Base-by-base conservation (phyloP, 2,113 vertebrate genomes). In the Pteropus alecto region DNA sequence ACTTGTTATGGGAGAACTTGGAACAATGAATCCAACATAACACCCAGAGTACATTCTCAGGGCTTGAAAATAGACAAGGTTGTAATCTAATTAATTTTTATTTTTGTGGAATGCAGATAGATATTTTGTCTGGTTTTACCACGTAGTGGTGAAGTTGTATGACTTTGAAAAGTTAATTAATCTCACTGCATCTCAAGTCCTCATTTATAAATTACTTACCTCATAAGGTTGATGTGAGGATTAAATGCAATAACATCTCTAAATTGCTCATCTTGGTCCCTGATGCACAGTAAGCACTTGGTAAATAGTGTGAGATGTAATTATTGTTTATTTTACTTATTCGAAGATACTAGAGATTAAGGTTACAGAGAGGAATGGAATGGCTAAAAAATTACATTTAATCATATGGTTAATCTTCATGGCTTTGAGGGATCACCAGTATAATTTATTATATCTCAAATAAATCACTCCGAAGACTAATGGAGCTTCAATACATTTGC, bases 141-240 rank as follows among this genome's bases (percentile, higher is more conserved):
- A 58, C 38, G 1, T 18, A 26, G 18, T 43, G 2, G 41, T 95
- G 2, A 78, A 86, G 22, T 56, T 65, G 12, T 61, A n/a, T 90
- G 61, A 95, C 68, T 86, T 94, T 87, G 70, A 82, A 93, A 97
- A 87, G 24, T 83, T 74, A 95, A 95, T 96, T 96, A 96, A 90
- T 14, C 41, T 73, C 11, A 48, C 24, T 63, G 14, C 4, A 89
- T 22, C 28, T 51, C 73, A 68, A 43, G 21, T 91, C 28, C 28
- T 96, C 77, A n/a, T 89, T 41, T 89, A 60, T 92, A 86, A 94
- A 85, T 92, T 63, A 70, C 41, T 95, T 92, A 48, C 30, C 22
- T 94, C 78, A 83, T 48, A 86, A 90, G 51, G 43, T 46, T 74
- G 74, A 46, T 87, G 5, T 70, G 84, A 92, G n/a, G 92, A 83